Base-by-base conservation (phyloP, 2,888 invertebrate genomes). In the Andrena trimmerana region DNA sequence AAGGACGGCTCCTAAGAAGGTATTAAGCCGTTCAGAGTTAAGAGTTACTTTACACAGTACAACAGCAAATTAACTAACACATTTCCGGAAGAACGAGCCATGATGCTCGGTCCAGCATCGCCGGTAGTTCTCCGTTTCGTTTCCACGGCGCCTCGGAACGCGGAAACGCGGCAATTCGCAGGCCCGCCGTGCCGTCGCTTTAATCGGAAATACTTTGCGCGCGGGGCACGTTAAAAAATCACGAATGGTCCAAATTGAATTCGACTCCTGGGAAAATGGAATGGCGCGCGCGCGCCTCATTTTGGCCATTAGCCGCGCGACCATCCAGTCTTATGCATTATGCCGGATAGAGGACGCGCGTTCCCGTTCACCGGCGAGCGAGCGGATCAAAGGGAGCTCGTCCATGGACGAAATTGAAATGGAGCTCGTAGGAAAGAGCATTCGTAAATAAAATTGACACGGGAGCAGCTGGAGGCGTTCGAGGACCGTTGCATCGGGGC, bases 361-460 rank as follows among this genome's bases (percentile, higher is more conserved):
- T 52, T 69, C 65, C 52, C 63, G 75, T 78, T 79, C 65, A 67
- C n/a, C 31, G 29, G 57, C 59, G 54, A 54, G 10, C 54, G 54
- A 3, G 8, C 27, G 27, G 57, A 71, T 74, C 86, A 79, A 68
- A 79, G 84, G 74, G 69, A 71, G 31, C 52, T 13, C 36, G 71
- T 60, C 81, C 63, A 71, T 57, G 67, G 31, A 31, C 42, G 71
- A 86, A 85, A 85, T 87, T 83, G 86, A 85, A 86, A 83, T 73
- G 88, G 76, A 86, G 73, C 60, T 63, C 31, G 48, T 60, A 76
- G 82, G 78, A 86, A 87, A 87, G 88, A 87, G 88, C 88, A 88
- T 87, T 77, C 80, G 87, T 88, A 87, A 87, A 87, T 84, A 87
- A 88, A 87, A 88, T 86, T 78, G 86, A 80, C 86, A 75, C 88